phyloP scores from a whole-genome alignment of 2,888 invertebrate genomes.

The Euphydryas editha region DNA sequence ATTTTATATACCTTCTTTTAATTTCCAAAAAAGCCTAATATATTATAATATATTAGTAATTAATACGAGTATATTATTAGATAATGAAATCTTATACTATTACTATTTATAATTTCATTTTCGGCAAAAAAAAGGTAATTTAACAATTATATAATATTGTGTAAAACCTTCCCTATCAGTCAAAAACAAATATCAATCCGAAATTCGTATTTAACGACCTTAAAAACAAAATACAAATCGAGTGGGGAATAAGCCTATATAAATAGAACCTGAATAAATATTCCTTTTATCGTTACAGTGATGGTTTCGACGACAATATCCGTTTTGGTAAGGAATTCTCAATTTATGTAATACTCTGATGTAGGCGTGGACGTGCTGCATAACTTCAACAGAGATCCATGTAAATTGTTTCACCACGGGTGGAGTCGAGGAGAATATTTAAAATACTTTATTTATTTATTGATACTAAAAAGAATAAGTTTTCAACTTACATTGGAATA shows the following conservation, averaged over 20 bases:
- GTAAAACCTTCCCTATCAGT: no score
- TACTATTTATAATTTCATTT: no score
- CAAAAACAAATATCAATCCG: no score
- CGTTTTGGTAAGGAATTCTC: conserved; percentile 18
- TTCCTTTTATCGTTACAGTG: conserved; percentile 13
- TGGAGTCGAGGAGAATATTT: not conserved
- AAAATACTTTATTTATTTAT: no score
- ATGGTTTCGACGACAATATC: conserved; percentile 28
- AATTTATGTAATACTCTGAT: conserved; percentile 30
- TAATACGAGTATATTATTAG: no score
- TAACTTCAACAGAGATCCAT: conserved; percentile 22
- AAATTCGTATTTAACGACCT: no score
- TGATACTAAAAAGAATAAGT: no score
- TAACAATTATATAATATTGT: no score
- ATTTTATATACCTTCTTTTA: not conserved
- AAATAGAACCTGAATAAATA: not conserved
- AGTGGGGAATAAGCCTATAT: not conserved
- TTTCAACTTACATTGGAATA: no score
- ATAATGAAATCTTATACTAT: no score
- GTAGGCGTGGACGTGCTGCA: conserved; percentile 17
- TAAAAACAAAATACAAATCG: not conserved
- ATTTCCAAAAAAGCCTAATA: not conserved
- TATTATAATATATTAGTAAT: no score
- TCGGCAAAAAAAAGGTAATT: no score
- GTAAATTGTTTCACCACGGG: conserved; percentile 16